Percentiles rank a stretch among this genome's conserved stretches.
phyloP scores from a whole-genome alignment of 2,888 invertebrate species.

The Sericinus montela region DNA sequence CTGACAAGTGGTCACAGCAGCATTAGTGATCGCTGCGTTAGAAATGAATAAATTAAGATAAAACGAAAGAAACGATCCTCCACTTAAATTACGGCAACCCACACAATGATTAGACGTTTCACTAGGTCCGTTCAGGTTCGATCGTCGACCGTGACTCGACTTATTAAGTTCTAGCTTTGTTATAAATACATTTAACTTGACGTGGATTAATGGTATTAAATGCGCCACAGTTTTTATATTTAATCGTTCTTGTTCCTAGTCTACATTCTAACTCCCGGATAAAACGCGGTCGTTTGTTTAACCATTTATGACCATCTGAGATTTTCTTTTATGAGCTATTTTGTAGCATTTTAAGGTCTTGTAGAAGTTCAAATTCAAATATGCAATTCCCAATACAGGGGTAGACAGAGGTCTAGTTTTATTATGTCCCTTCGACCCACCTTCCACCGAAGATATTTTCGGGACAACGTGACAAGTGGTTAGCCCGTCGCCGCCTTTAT shows the following conservation, averaged over 20 bases:
- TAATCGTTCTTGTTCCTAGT: conserved; percentile 65
- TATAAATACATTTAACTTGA: conserved; percentile 72
- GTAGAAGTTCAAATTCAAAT: too few relatives aligned
- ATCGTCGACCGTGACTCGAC: conserved; percentile 51
- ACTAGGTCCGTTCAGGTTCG: conserved; percentile 55
- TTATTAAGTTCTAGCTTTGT: conserved; percentile 75
- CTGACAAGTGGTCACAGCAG: conserved; percentile 74
- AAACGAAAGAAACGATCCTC: conserved; percentile 62
- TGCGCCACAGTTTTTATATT: conserved; percentile 58
- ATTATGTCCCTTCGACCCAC: too few relatives aligned
- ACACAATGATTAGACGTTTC: conserved; percentile 75
- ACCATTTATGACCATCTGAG: conserved; percentile 58
- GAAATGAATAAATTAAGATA: conserved; percentile 76
- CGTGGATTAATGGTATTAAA: conserved; percentile 70
- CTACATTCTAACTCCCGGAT: conserved; percentile 74
- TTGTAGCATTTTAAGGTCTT: conserved; percentile 49
- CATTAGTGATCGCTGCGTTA: conserved; percentile 61
- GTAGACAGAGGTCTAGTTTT: too few relatives aligned
- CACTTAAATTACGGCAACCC: conserved; percentile 72
- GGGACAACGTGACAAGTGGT: too few relatives aligned
- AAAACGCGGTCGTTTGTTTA: conserved; percentile 70
- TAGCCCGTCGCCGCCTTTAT: too few relatives aligned
- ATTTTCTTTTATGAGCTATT: conserved; percentile 59
- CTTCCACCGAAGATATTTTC: too few relatives aligned
- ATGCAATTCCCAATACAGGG: too few relatives aligned